A percentile compares a stretch with the other conserved stretches of the same genome.
Conservation (phyloP, 2,797 vertebrate genomes). For the Uromys caudimaculatus region DNA sequence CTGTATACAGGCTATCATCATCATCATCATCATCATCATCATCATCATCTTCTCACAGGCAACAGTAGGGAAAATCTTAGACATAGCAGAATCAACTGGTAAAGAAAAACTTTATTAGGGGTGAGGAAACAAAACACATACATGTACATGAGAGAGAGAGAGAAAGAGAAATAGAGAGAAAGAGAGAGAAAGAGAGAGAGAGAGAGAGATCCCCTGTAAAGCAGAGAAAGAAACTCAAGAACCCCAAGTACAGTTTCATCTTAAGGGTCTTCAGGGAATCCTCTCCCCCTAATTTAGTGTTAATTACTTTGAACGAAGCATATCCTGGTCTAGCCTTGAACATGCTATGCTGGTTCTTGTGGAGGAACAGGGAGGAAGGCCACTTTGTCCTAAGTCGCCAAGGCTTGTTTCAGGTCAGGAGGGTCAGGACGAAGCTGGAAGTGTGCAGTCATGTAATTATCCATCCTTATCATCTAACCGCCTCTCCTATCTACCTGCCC, state of each 20-base stretch:
- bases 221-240: neutral
- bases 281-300: neutral
- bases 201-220: neutral
- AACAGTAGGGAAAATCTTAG: neutral
- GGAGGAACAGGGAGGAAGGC: neutral
- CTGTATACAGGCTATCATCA: neutral
- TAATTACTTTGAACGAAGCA: neutral
- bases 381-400: neutral
- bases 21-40: too few relatives aligned
- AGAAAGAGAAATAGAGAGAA: neutral
- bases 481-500: neutral
- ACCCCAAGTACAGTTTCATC: neutral
- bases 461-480: neutral
- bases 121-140: neutral
- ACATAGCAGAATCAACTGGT: neutral
- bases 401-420: neutral
- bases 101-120: neutral
- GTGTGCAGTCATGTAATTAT: neutral
- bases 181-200: too few relatives aligned
- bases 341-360: neutral
- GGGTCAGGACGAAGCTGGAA: neutral
- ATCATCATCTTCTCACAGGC: neutral
- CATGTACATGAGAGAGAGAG: neutral
- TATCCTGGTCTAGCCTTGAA: neutral
- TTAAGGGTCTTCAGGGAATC: neutral